Evolutionary conservation across 2,888 invertebrate genomes (phyloP), one percentile per base, ranked within the genome.

Genomic region (Perizoma flavofasciatum): DNA sequence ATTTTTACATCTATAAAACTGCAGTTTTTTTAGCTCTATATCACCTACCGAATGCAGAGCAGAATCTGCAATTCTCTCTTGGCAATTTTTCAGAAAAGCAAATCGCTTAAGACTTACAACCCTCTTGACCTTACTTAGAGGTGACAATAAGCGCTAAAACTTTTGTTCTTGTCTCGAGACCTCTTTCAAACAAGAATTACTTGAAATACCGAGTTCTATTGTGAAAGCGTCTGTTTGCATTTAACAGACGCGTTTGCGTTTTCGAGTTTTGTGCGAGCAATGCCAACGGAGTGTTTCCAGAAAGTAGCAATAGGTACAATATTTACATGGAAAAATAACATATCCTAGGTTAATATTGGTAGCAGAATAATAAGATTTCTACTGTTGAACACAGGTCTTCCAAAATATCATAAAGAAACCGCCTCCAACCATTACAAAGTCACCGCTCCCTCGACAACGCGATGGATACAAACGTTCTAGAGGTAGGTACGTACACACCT

Each of bases 131-230:
- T 85, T 81, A 84, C 63, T 70, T 75, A 72, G 75, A 85, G 70
- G 82, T 82, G 83, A 88, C 87, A 86, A 87, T 81, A 71, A 77
- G 78, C 79, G 82, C 77, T 79, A 82, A 82, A 77, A 83, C 87
- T 82, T 87, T 88, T 87, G 88, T 88, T 86, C 86, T 83, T 75
- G 77, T 61, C 61, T 59, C 69, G 80, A 82, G 85, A 82, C 81
- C 84, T 76, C 77, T 77, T 66, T 63, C 66, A 77, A 86, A 85
- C 88, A 67, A 75, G 87, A 82, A 77, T 77, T 80, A 82, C 84
- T 82, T 80, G 82, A 77, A 79, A 76, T 75, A 66, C 67, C 66
- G 68, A 67, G 63, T 70, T 71, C 69, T 68, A 72, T 73, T 82
- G 85, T 82, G 85, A 86, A 85, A 86, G 83, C 81, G 46, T 59